Conservation (phyloP, 2,113 vertebrate species). For the Catharus fuscescens region DNA sequence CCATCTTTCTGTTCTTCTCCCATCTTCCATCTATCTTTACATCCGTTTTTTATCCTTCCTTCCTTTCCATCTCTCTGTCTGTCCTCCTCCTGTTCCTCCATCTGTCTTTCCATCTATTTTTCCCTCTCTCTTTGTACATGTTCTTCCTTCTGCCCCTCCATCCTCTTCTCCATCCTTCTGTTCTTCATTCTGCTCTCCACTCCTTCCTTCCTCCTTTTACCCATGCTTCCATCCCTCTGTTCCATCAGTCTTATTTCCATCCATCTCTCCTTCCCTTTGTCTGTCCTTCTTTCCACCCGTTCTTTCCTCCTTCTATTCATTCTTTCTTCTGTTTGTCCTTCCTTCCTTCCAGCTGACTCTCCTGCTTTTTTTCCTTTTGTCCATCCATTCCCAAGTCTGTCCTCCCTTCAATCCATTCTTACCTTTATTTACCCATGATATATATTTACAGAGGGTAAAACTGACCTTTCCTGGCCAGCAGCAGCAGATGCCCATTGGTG, state of each 20-base stretch:
- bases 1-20: neutral
- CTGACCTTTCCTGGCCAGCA: neutral
- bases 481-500: rapidly evolving
- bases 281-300: neutral
- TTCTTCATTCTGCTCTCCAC: neutral
- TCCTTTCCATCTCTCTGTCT: neutral
- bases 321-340: neutral
- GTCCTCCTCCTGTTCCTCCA: neutral
- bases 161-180: neutral
- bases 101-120: neutral
- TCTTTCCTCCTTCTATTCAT: neutral
- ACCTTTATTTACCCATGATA: neutral
- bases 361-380: neutral
- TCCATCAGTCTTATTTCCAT: neutral
- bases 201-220: neutral
- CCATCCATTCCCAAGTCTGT: neutral
- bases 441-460: neutral
- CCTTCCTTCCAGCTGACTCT: neutral
- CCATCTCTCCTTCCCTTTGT: neutral
- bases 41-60: neutral
- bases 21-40: neutral
- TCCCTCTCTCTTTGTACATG: neutral
- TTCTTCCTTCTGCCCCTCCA: neutral
- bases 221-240: neutral
- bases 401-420: neutral